Evolutionary conservation across 2,888 invertebrate species (phyloP).

Genomic region (Myopa tessellatipennis): DNA sequence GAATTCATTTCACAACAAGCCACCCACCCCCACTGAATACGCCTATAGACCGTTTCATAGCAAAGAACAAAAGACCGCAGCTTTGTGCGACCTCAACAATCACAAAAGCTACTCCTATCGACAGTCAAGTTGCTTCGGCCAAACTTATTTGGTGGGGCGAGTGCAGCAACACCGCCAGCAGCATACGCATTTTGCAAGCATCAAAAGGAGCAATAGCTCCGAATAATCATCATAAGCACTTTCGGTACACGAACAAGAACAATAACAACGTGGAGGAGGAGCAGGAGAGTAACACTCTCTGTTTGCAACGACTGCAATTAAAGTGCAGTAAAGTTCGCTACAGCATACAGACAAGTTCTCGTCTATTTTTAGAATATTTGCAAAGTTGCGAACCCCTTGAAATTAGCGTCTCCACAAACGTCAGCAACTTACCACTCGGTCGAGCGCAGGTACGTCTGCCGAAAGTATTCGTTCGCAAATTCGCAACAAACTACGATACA

Average conservation of each 20-base stretch:
- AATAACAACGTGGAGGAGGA: conserved; percentile 39
- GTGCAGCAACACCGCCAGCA: conserved; percentile 47
- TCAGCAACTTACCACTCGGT: conserved; percentile 46
- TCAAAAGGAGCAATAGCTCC: conserved; percentile 11
- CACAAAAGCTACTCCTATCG: conserved; percentile 37
- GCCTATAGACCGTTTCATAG: conserved; percentile 1
- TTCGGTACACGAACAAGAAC: conserved; percentile 37
- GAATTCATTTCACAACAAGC: conserved; percentile 53
- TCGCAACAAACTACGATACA: conserved; percentile 55
- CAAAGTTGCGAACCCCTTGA: conserved; percentile 57
- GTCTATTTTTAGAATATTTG: conserved; percentile 61
- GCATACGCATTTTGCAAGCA: conserved; percentile 43
- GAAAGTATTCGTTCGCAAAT: conserved; percentile 51
- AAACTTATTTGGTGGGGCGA: conserved; percentile 60
- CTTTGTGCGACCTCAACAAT: conserved; percentile 28
- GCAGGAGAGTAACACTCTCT: conserved; percentile 6
- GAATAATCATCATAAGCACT: conserved; percentile 11
- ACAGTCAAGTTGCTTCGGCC: conserved; percentile 49
- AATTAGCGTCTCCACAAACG: conserved; percentile 49
- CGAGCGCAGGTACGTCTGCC: conserved; percentile 51
- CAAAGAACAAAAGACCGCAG: not conserved
- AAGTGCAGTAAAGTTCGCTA: conserved; percentile 53
- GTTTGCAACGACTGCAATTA: conserved; percentile 35
- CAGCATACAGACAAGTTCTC: conserved; percentile 54
- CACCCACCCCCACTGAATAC: conserved; percentile 42